A percentile compares a stretch with the other conserved stretches of the same genome.
Evolutionary conservation across 2,888 invertebrate genomes (phyloP).

Genomic region (Agrochola litura): DNA sequence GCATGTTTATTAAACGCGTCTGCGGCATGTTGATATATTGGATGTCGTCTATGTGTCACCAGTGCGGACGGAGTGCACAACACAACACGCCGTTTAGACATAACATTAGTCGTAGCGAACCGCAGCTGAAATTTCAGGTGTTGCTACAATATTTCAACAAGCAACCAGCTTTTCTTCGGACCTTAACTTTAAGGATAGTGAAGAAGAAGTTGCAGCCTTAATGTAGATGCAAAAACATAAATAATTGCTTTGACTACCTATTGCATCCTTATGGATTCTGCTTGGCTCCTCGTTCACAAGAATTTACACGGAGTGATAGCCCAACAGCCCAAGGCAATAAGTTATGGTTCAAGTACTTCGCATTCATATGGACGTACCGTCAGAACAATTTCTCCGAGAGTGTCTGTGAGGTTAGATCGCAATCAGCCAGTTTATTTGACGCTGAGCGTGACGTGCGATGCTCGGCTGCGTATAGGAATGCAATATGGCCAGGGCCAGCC

Average conservation of each 20-base stretch:
- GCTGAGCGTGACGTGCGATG: conserved; percentile 52
- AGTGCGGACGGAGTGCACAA: conserved; percentile 31
- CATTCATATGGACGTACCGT: conserved; percentile 20
- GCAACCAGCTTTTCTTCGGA: too few relatives aligned
- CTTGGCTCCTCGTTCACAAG: neutral
- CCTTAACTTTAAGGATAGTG: too few relatives aligned
- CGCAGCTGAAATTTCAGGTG: conserved; percentile 26
- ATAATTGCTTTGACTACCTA: neutral
- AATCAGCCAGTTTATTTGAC: conserved; percentile 68
- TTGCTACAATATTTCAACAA: conserved; percentile 9
- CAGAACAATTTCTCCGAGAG: conserved; percentile 40
- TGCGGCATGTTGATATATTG: conserved; percentile 63
- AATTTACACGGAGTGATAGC: neutral
- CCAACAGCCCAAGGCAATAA: neutral
- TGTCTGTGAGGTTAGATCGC: conserved; percentile 57
- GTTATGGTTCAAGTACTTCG: conserved; percentile 22
- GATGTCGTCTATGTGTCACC: conserved; percentile 56
- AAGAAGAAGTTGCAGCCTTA: neutral
- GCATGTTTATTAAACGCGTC: conserved; percentile 79
- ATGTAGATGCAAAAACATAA: neutral
- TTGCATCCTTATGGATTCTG: neutral
- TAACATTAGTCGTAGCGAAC: conserved; percentile 47
- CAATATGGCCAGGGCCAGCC: conserved; percentile 79
- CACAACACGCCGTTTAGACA: conserved; percentile 56
- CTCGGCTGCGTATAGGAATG: conserved; percentile 81